Base-by-base conservation (phyloP, 2,797 vertebrate genomes). In the Acestrorhynchus altus region DNA sequence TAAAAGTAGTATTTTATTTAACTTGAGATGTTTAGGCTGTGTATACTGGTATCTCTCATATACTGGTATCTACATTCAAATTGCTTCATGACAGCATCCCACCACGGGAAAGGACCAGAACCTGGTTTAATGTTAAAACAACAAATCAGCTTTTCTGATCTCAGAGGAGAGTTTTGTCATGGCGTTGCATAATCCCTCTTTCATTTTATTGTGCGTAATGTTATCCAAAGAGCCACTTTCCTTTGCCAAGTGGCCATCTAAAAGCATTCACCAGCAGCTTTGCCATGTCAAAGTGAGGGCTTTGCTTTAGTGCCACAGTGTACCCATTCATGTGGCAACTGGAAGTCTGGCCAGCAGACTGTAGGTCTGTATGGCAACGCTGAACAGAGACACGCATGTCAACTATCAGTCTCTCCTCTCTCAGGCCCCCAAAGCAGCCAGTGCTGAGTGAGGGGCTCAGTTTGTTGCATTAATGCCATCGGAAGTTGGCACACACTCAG, bases 401-500 rank as follows among this genome's bases (percentile, higher is more conserved):
- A 72, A 77, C 74, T 79, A 82, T 79, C 79, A 73, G 68, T 81
- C 64, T 83, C 44, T 70, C 26, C 47, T 75, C 67, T 79, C 78
- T 79, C 78, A n/a, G 65, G 39, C 61, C 67, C 72, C 61, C 75
- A 65, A 63, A 72, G 57, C 39, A 69, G 73, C 72, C 85, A 68
- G 47, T 83, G 84, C 81, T 86, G 87, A 82, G 68, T 40, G 40
- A 81, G 57, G 72, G 76, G 64, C 66, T 79, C 57, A 66, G 66
- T 86, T 76, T 80, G 85, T 86, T 89, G 84, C 85, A 90, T 83
- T 89, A 86, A 91, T 90, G 86, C 87, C 86, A 90, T 87, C 76
- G 87, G 87, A 89, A 90, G 87, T 86, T 90, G 90, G 88, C 89
- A 83, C 76, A 69, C 78, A 83, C 84, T 86, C 78, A 52, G 88